phyloP scores from a whole-genome alignment of 2,797 vertebrate species.

The Pristis pectinata region DNA sequence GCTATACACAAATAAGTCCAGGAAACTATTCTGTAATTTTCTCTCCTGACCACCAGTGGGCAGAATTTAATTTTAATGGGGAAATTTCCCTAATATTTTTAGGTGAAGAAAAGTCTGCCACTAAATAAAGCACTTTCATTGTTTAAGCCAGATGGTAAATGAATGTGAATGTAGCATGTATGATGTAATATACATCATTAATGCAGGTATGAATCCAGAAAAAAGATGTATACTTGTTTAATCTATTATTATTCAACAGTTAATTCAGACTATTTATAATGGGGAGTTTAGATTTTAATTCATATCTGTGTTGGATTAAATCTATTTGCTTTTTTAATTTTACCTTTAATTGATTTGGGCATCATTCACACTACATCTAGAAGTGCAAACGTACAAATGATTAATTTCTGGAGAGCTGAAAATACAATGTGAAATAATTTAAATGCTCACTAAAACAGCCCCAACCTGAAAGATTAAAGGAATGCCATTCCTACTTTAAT shows the following conservation, averaged over 20 bases:
- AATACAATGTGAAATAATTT: no score
- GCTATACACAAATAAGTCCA: neutral
- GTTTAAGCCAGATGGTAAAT: neutral
- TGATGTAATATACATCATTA: no score
- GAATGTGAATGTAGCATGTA: neutral
- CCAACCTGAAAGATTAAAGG: no score
- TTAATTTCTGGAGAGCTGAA: no score
- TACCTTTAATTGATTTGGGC: no score
- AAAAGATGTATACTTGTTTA: neutral
- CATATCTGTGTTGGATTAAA: no score
- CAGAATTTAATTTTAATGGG: neutral
- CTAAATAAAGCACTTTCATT: neutral
- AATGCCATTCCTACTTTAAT: no score
- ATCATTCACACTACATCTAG: no score
- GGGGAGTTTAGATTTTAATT: no score
- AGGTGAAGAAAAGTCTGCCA: neutral
- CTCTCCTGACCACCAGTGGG: slow-evolving; percentile 9
- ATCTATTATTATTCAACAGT: neutral
- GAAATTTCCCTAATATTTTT: neutral
- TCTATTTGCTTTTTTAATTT: no score
- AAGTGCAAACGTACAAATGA: no score
- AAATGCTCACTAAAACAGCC: no score
- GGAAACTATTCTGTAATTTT: neutral
- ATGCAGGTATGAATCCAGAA: neutral
- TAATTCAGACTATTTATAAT: neutral